Conservation (phyloP, 2,797 vertebrate species). For the Diplodus puntazzo region DNA sequence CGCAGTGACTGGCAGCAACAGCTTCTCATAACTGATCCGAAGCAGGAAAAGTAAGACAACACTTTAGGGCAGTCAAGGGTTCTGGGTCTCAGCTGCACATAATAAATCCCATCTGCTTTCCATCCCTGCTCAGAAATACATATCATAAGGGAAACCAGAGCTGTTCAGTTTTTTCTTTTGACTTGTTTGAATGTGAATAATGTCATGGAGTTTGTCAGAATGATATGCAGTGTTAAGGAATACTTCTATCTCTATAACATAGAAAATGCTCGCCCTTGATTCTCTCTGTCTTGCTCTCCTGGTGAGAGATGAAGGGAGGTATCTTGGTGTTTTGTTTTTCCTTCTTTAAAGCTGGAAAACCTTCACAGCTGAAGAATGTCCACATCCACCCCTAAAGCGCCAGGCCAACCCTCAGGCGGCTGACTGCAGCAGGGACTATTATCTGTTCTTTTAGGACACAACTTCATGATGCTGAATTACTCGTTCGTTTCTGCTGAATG, state of each 20-base stretch:
- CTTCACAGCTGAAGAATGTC: constrained; percentile 81
- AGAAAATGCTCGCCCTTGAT: constrained; percentile 40
- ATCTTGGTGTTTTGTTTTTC: constrained; percentile 27
- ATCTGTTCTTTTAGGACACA: constrained; percentile 61
- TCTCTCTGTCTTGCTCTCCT: constrained; percentile 69
- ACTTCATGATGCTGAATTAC: constrained; percentile 68
- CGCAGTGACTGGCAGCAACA: background rate
- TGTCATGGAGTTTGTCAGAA: constrained; percentile 60
- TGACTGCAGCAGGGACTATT: constrained; percentile 44
- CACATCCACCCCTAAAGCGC: constrained; percentile 43
- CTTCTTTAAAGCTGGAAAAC: constrained; percentile 64
- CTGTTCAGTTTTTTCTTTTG: constrained; percentile 51
- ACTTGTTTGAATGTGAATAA: constrained; percentile 78
- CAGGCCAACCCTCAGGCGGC: constrained; percentile 20
- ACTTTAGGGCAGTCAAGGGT: constrained; percentile 41
- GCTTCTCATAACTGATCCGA: background rate
- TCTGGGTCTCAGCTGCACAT: constrained; percentile 52
- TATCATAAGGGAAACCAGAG: constrained; percentile 78
- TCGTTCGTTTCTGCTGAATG: constrained; percentile 75
- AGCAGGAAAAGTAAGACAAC: background rate
- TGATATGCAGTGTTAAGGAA: constrained; percentile 77
- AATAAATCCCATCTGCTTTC: constrained; percentile 51
- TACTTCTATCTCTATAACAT: constrained; percentile 62
- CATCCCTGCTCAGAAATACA: constrained; percentile 66
- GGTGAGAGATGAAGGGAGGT: constrained; percentile 68